Percentiles rank a stretch among this genome's conserved stretches.
These are phyloP conservation scores for Mya arenaria DNA, from an alignment of 1,140 invertebrate genomes.

Conservation along the genomic window DNA sequence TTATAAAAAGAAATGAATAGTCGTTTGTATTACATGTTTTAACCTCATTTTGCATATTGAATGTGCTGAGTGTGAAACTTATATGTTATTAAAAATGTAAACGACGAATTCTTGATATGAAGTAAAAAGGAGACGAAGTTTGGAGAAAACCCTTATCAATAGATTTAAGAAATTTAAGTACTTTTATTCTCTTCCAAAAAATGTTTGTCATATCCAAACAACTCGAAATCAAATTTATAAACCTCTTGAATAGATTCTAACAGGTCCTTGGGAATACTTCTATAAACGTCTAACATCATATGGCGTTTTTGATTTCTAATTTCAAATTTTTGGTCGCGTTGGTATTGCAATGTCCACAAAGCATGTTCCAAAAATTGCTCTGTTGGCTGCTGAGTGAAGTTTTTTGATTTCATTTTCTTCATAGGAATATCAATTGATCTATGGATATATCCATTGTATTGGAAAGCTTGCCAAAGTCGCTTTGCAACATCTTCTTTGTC, in stretches of 20 bases:
- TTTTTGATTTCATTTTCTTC: neutral
- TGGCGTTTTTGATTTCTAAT: neutral
- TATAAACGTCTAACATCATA: slow-evolving; percentile 14
- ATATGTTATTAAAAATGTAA: no score
- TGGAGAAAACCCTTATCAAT: no score
- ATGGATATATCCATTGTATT: slow-evolving; percentile 24
- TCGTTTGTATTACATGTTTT: no score
- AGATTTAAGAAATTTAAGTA: no score
- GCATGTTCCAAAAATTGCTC: neutral
- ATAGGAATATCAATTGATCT: neutral
- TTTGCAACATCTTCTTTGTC: slow-evolving; percentile 12
- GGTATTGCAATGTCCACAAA: neutral
- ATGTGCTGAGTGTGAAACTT: no score
- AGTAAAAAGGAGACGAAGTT: no score
- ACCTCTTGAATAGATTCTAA: neutral
- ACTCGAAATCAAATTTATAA: slow-evolving; percentile 19
- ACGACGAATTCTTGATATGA: no score
- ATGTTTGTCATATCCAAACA: slow-evolving; percentile 32
- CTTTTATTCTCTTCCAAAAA: no score
- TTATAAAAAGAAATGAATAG: no score
- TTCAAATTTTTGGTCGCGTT: neutral
- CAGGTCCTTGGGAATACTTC: neutral
- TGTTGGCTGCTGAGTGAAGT: neutral
- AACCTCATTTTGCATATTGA: no score
- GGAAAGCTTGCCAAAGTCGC: slow-evolving; percentile 30